Evolutionary conservation across 2,888 invertebrate genomes (phyloP).

Genomic region (Timema podura): DNA sequence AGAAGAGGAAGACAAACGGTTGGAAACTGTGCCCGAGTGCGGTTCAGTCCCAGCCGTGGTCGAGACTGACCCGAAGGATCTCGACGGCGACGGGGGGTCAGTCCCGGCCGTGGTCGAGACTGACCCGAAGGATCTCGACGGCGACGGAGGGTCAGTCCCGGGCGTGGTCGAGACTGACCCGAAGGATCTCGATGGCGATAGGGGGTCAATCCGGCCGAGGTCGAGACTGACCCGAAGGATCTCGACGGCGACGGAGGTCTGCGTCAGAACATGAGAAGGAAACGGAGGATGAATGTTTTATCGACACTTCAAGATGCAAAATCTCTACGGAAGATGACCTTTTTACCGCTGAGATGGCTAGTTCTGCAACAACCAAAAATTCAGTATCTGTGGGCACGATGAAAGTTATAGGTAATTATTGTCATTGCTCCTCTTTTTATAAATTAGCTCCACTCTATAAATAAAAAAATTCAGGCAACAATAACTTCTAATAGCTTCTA

Average conservation of each 20-base stretch:
- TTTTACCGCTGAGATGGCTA: too few species aligned
- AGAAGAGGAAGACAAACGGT: background rate
- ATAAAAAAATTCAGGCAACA: too few species aligned
- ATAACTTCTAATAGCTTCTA: too few species aligned
- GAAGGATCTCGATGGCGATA: background rate
- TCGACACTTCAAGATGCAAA: too few species aligned
- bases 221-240: background rate
- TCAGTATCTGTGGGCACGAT: conserved; percentile 19
- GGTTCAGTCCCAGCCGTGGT: background rate
- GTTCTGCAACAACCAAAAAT: background rate
- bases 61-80: background rate
- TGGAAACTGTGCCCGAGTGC: background rate
- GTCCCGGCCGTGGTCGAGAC: background rate
- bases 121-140: background rate
- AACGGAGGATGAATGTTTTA: too few species aligned
- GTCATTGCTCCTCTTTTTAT: too few species aligned
- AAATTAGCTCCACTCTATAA: too few species aligned
- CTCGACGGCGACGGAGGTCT: background rate
- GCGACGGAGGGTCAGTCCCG: background rate
- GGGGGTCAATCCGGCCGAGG: background rate
- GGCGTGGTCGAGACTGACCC: background rate
- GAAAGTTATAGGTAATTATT: conserved; percentile 10
- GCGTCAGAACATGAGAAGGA: background rate
- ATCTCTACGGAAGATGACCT: too few species aligned
- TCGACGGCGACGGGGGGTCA: background rate